These are phyloP conservation scores for Porites lobata DNA, from an alignment of 92 coral and sea anemone genomes.

Conservation along the genomic window DNA sequence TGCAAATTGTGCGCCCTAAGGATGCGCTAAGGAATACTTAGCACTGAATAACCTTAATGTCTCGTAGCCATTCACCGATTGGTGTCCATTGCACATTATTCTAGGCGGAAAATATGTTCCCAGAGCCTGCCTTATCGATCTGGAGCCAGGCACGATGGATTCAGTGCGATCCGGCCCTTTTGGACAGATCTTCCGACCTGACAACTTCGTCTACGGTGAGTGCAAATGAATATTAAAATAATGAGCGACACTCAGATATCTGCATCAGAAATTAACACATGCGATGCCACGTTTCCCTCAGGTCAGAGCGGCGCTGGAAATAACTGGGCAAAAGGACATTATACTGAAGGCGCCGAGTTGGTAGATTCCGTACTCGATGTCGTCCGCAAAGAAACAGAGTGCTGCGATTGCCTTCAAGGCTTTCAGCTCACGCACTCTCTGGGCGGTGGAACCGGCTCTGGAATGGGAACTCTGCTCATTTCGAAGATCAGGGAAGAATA, in stretches of 20 bases:
- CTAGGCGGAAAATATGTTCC: conserved; percentile 97
- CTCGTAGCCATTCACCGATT: not conserved
- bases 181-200: conserved; percentile 94
- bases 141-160: conserved; percentile 97
- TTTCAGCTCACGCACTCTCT: conserved; percentile 99
- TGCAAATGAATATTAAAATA: not conserved
- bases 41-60: no score
- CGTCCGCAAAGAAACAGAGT: conserved; percentile 97
- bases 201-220: conserved; percentile 93
- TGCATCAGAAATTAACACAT: not conserved
- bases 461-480: conserved; percentile 98
- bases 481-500: conserved; percentile 99
- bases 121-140: conserved; percentile 89
- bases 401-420: conserved; percentile 99
- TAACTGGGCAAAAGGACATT: conserved; percentile 99
- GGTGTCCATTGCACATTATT: not conserved
- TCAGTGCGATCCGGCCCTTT: conserved; percentile 96
- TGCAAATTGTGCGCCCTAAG: no score
- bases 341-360: conserved; percentile 99
- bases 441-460: conserved; percentile 99
- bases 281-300: conserved; percentile 4
- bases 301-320: conserved; percentile 99
- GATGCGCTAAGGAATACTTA: no score
- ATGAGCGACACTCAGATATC: not conserved
- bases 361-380: conserved; percentile 99